A percentile compares a stretch with the other conserved stretches of the same genome.
Conservation (phyloP, 2,113 vertebrate species). For the Procapra przewalskii region DNA sequence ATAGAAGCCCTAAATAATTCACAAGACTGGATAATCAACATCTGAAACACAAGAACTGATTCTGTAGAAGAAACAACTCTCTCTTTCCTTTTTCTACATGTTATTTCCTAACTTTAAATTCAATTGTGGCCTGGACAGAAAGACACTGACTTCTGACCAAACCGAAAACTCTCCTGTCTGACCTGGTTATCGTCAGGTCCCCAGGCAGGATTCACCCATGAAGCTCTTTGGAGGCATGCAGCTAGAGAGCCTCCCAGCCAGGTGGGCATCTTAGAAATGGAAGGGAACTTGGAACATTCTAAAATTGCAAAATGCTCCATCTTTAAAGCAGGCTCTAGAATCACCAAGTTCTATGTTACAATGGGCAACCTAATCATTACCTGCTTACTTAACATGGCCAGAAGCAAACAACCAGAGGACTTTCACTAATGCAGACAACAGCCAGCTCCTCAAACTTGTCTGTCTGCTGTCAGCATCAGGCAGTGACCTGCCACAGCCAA, state of each 20-base stretch:
- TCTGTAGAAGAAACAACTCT: background rate
- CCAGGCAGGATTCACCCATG: background rate
- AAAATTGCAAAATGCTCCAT: background rate
- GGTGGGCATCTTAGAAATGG: background rate
- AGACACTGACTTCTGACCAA: background rate
- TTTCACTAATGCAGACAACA: background rate
- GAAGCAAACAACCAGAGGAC: slow-evolving; percentile 36
- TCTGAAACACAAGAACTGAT: background rate
- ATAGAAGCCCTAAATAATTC: background rate
- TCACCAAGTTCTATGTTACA: background rate
- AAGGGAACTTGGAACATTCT: background rate
- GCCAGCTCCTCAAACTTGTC: background rate
- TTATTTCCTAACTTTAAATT: slow-evolving; percentile 6
- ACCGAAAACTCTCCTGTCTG: background rate
- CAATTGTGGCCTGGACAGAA: background rate
- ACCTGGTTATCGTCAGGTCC: background rate
- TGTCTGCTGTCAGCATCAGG: background rate
- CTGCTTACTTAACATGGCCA: slow-evolving; percentile 32
- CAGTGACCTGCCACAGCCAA: slow-evolving; percentile 22
- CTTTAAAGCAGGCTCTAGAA: background rate
- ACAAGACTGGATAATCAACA: background rate
- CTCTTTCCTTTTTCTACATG: background rate
- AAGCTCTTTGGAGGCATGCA: background rate
- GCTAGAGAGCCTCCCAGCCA: background rate
- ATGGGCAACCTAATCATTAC: background rate